Base-by-base conservation (phyloP, 2,113 vertebrate species). In the Ophthalmolycus amberensis region DNA sequence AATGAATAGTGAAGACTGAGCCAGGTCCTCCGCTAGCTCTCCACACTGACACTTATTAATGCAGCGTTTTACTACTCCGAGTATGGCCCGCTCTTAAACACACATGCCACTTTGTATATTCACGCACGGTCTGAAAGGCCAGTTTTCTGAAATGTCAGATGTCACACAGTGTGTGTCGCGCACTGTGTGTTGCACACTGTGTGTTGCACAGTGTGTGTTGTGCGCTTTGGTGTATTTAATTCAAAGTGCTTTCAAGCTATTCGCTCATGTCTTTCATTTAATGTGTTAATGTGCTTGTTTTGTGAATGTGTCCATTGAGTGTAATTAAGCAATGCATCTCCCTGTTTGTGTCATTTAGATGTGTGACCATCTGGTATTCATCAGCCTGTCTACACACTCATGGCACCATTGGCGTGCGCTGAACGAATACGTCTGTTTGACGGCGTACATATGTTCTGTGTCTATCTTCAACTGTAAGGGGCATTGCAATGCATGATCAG, bases 31-130 rank as follows among this genome's bases (percentile, higher is more conserved):
- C 0, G 20, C 32, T 14, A 80, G 80, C 83, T 88, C 89, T 90
- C 86, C 80, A 71, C 77, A 42, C 76, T 77, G 86, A 90, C 83
- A 84, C 87, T 85, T 84, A 88, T 87, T 87, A 85, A 88, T 75
- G 71, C 82, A 80, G 58, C 63, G 48, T 40, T 75, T 83, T 77
- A 52, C 82, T 34, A 18, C 48, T 46, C 32, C 15, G 12, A 58
- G 86, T 91, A 84, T 86, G 89, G 74, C 76, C 62, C 80, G 42
- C 83, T 74, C 63, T 73, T 69, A 85, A 83, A 86, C 10, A 74
- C 79, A 72, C 69, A 64, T 25, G 71, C 65, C 86, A 80, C 80
- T 89, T 76, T 75, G 42, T 79, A 77, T 80, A 88, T 74, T 69
- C 85, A 77, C 54, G 48, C 46, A 63, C 16, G 44, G 44, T 54